A percentile compares a stretch with the other conserved stretches of the same genome.
Conservation (phyloP, 2,888 invertebrate genomes). For the Scaptomyza cyrtandrae region DNA sequence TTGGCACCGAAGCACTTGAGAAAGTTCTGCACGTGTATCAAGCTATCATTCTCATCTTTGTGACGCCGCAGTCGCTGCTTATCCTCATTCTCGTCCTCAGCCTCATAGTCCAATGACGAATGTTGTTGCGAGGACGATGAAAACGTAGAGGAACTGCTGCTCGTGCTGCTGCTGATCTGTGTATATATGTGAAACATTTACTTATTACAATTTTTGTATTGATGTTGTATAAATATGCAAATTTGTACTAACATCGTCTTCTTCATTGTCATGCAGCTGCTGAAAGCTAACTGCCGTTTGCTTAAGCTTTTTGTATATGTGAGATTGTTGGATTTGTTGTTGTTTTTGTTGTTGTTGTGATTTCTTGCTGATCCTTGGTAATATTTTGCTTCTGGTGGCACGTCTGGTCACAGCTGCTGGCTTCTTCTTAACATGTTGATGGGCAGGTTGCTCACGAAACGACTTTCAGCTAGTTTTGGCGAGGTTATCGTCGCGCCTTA, state of each 20-base stretch:
- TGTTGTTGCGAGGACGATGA: constrained; percentile 69
- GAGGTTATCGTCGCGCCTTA: constrained; percentile 84
- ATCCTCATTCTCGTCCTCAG: constrained; percentile 78
- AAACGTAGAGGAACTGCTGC: constrained; percentile 62
- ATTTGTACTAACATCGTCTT: constrained; percentile 60
- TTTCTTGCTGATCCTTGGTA: constrained; percentile 10
- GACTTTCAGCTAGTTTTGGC: constrained; percentile 85
- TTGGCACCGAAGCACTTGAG: constrained; percentile 80
- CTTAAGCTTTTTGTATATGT: constrained; percentile 42
- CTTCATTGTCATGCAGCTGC: constrained; percentile 48
- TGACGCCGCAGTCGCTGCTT: constrained; percentile 59
- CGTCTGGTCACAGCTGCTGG: constrained; percentile 30
- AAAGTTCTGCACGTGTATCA: constrained; percentile 81
- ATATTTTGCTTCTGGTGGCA: constrained; percentile 19
- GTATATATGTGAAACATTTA: background rate
- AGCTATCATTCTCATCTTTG: constrained; percentile 68
- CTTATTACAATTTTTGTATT: background rate
- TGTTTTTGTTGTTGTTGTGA: background rate
- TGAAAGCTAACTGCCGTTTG: constrained; percentile 47
- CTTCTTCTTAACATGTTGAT: constrained; percentile 53
- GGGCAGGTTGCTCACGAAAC: constrained; percentile 63
- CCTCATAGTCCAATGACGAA: constrained; percentile 77
- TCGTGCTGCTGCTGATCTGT: constrained; percentile 61
- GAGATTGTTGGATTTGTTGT: constrained; percentile 4
- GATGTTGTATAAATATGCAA: background rate